These are phyloP conservation scores for Acanthurus tractus DNA, from an alignment of 2,797 vertebrate species.

Conservation along the genomic window DNA sequence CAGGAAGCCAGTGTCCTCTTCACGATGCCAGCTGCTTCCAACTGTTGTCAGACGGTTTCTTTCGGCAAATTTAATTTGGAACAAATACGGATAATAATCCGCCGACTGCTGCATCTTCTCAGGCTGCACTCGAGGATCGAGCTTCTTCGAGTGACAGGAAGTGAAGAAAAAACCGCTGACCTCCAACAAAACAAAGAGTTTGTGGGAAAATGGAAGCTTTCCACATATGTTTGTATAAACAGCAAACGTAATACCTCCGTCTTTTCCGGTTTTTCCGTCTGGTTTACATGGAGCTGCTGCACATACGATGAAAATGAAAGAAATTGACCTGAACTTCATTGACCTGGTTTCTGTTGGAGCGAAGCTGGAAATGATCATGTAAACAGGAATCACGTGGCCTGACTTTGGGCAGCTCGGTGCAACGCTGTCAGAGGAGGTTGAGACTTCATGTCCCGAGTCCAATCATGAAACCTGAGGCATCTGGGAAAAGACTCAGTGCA, in stretches of 20 bases:
- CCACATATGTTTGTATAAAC: conserved; percentile 52
- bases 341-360: conserved; percentile 28
- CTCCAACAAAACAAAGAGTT: conserved; percentile 33
- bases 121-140: conserved; percentile 37
- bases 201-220: conserved; percentile 48
- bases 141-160: conserved; percentile 46
- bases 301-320: conserved; percentile 38
- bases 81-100: conserved; percentile 67
- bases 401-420: conserved; percentile 10
- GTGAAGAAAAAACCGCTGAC: conserved; percentile 25
- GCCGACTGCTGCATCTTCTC: conserved; percentile 32
- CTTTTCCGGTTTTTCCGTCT: conserved; percentile 34
- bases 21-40: conserved; percentile 71
- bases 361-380: conserved; percentile 43
- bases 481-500: conserved; percentile 26
- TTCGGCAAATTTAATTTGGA: conserved; percentile 69
- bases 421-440: conserved; percentile 32
- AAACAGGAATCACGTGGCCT: conserved; percentile 50
- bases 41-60: conserved; percentile 70
- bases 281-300: conserved; percentile 25
- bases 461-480: conserved; percentile 39
- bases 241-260: conserved; percentile 62
- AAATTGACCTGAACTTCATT: conserved; percentile 50
- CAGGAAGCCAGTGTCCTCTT: conserved; percentile 67
- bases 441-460: conserved; percentile 7